Evolutionary conservation across 2,888 invertebrate species (phyloP), one percentile per base, ranked within the genome.

Genomic region (Unio pictorum): DNA sequence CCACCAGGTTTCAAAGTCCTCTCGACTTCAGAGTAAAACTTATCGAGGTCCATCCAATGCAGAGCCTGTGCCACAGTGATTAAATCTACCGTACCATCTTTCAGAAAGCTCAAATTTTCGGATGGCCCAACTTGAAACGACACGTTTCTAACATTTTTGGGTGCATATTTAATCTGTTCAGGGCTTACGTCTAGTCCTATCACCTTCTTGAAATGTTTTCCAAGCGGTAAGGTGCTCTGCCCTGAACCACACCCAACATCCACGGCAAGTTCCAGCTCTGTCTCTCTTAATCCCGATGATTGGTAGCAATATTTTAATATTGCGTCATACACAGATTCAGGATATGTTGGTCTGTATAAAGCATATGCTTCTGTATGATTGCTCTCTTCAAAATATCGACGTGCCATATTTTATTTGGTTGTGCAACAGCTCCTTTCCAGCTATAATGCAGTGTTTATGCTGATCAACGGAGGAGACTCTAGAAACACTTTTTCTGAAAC

Each of bases 241-340:
- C 92, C 92, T 8, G 89, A 86, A 3, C 92, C 92, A 83, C 91
- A 91, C 1, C 91, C 92, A 17, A 91, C 89, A 81, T 92, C 92
- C 4, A 90, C 80, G 5, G 91, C 91, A n/a, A 80, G 62, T 7
- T 81, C 66, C 67, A 82, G 76, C 5, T 67, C 64, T 20, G 55
- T 56, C 11, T 55, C 45, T 18, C 61, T 45, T 18, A 59, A 66
- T 11, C 62, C 63, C 4, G 66, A 62, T 61, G 67, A 61, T 67
- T 74, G 66, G 4, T 68, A 66, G 67, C 79, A 80, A 57, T 71
- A 81, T 5, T 76, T 64, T 2, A 77, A 55, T 26, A 84, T 80
- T 26, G 64, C 67, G 20, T 77, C 68, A 30, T 70, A 76, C 15
- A 83, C 69, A 30, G 65, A 58, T 7, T 70, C 64, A 34, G 78